phyloP scores from a whole-genome alignment of 2,888 invertebrate species.

The Boloria euphrosyne region DNA sequence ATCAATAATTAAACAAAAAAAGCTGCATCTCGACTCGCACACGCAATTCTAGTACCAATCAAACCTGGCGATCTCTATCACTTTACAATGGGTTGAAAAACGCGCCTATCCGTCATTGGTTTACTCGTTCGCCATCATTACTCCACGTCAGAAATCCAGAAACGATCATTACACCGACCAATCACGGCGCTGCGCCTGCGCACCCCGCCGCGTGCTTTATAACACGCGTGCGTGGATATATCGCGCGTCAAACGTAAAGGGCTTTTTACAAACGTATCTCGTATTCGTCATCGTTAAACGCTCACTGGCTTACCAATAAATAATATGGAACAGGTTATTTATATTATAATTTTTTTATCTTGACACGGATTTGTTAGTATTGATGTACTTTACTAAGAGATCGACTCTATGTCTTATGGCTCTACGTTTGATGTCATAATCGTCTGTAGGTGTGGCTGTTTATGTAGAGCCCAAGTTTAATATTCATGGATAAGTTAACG shows the following conservation, averaged over 20 bases:
- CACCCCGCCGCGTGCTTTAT: constrained; percentile 79
- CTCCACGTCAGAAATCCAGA: constrained; percentile 63
- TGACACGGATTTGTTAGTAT: constrained; percentile 77
- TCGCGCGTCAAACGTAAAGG: constrained; percentile 75
- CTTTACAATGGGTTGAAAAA: constrained; percentile 71
- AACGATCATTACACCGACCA: constrained; percentile 68
- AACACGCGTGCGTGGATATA: constrained; percentile 71
- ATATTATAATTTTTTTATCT: constrained; percentile 50
- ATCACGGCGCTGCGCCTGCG: constrained; percentile 68
- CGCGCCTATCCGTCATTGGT: constrained; percentile 79
- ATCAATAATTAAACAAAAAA: constrained; percentile 6
- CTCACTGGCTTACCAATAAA: constrained; percentile 63
- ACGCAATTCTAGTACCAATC: constrained; percentile 12
- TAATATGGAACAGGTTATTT: constrained; percentile 73
- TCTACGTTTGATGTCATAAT: constrained; percentile 25
- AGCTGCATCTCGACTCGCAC: not conserved
- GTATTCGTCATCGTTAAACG: constrained; percentile 79
- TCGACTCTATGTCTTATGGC: constrained; percentile 55
- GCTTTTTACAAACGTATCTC: constrained; percentile 76
- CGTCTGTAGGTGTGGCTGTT: not conserved
- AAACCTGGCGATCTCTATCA: constrained; percentile 5
- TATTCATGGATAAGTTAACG: constrained; percentile 59
- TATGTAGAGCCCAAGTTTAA: constrained; percentile 53
- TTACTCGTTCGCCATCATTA: constrained; percentile 66
- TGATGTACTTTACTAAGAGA: constrained; percentile 57